These are phyloP conservation scores for Sandelia bainsii DNA, from an alignment of 2,797 vertebrate species.

Conservation along the genomic window DNA sequence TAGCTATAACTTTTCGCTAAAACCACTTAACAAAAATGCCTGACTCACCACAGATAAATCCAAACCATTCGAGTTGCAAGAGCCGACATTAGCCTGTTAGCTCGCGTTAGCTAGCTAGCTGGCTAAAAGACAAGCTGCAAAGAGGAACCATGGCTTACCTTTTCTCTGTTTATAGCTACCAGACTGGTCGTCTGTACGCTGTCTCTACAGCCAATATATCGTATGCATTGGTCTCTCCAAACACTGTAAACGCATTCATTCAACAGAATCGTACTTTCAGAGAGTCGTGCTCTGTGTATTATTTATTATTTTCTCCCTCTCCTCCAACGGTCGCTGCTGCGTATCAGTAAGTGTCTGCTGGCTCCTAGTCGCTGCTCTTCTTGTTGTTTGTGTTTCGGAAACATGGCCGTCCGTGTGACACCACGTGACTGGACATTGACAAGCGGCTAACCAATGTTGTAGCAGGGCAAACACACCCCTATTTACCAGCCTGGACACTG, in stretches of 20 bases:
- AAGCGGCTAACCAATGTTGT: slow-evolving; percentile 75
- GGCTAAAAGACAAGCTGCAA: slow-evolving; percentile 67
- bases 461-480: slow-evolving; percentile 71
- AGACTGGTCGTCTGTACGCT: slow-evolving; percentile 73
- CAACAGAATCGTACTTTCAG: slow-evolving; percentile 79
- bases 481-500: slow-evolving; percentile 42
- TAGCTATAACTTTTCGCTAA: neutral
- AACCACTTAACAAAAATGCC: neutral
- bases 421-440: slow-evolving; percentile 81
- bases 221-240: slow-evolving; percentile 79
- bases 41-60: neutral
- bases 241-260: slow-evolving; percentile 81
- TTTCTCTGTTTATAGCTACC: slow-evolving; percentile 80
- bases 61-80: slow-evolving; percentile 20
- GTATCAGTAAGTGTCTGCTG: slow-evolving; percentile 85
- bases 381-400: slow-evolving; percentile 95
- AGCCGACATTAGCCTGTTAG: slow-evolving; percentile 47
- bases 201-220: slow-evolving; percentile 71
- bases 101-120: slow-evolving; percentile 49
- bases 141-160: slow-evolving; percentile 84
- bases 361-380: slow-evolving; percentile 83
- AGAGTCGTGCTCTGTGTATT: slow-evolving; percentile 76
- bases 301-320: slow-evolving; percentile 71
- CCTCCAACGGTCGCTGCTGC: slow-evolving; percentile 85
- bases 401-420: slow-evolving; percentile 89